A percentile compares a stretch with the other conserved stretches of the same genome.
phyloP scores from a whole-genome alignment of 2,113 vertebrate genomes.

The Diadophis punctatus region DNA sequence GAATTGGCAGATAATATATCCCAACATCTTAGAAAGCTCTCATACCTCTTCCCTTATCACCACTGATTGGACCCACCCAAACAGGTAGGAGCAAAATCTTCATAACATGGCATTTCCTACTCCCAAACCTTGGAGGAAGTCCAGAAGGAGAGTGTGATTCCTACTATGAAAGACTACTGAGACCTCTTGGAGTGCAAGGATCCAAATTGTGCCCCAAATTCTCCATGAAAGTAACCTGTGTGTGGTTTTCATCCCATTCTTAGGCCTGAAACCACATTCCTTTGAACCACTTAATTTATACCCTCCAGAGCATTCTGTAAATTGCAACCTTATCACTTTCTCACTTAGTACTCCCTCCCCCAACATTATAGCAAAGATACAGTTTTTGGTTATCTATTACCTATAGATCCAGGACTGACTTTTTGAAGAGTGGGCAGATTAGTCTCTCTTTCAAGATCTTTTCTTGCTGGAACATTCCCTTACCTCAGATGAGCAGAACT shows the following conservation, averaged over 20 bases:
- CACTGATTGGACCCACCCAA: background rate
- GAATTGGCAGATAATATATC: background rate
- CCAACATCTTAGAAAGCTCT: background rate
- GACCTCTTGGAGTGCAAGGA: background rate
- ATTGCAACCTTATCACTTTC: background rate
- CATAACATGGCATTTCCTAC: background rate
- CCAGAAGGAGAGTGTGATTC: background rate
- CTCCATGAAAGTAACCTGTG: background rate
- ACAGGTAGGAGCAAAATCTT: background rate
- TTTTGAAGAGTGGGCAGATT: background rate
- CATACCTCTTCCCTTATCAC: background rate
- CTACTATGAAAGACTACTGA: background rate
- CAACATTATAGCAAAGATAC: background rate
- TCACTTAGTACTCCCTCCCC: background rate
- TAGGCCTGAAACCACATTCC: background rate
- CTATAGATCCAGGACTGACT: background rate
- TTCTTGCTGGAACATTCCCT: background rate
- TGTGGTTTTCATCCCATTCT: background rate
- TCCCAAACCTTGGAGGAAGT: background rate
- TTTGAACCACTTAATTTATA: background rate
- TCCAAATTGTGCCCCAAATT: background rate
- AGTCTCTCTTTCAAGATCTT: background rate
- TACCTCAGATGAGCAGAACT: background rate
- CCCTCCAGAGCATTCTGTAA: background rate
- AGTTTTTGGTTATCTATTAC: background rate